Evolutionary conservation across 2,797 vertebrate genomes (phyloP).

Genomic region (Pseudochirops cupreus): DNA sequence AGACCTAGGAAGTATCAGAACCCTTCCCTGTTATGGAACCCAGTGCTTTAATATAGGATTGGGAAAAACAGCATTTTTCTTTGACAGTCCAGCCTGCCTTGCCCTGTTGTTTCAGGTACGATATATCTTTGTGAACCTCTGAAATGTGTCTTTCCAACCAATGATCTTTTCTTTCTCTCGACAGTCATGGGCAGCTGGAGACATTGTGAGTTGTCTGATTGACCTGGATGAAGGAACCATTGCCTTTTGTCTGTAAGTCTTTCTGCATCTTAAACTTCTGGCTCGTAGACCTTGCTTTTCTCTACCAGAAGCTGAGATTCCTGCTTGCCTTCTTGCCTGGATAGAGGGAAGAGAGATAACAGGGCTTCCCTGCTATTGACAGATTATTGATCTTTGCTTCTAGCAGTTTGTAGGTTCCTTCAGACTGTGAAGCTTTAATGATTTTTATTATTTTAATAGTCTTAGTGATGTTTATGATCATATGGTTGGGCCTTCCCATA

Average conservation of each 20-base stretch:
- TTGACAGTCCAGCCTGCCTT: not conserved
- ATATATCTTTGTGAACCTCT: not conserved
- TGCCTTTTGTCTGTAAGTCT: constrained; percentile 96
- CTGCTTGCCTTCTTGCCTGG: not conserved
- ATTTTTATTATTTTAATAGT: not conserved
- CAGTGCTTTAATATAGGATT: not conserved
- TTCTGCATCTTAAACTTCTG: not conserved
- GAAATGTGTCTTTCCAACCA: not conserved
- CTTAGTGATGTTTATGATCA: not conserved
- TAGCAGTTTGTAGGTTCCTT: not conserved
- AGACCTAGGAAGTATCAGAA: not conserved
- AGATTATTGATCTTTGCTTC: not conserved
- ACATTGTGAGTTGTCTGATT: constrained; percentile 98
- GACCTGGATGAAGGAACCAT: constrained; percentile 96
- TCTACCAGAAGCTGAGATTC: not conserved
- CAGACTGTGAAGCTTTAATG: not conserved
- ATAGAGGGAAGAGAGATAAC: not conserved
- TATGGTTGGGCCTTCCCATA: not conserved
- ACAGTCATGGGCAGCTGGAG: constrained; percentile 98
- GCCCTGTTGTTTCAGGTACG: not conserved
- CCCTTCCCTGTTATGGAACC: not conserved
- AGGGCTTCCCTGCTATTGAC: not conserved
- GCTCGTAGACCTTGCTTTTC: not conserved
- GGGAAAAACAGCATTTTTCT: not conserved
- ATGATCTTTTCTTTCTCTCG: constrained; percentile 36